Conservation (phyloP, 2,797 vertebrate genomes). For the Cygnus olor region DNA sequence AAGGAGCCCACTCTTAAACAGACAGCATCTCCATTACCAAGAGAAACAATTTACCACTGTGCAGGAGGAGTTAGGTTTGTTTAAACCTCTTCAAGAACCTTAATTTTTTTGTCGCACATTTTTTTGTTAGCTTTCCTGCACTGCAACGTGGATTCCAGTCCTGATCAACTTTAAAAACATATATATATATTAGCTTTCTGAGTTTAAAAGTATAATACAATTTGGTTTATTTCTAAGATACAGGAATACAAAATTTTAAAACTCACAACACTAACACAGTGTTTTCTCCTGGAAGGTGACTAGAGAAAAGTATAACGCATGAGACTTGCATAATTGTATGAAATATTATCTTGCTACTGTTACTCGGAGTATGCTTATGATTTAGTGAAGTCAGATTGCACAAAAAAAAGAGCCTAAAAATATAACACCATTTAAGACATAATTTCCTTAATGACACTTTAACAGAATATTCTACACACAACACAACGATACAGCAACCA, state of each 20-base stretch:
- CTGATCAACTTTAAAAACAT: not conserved
- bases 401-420: not conserved
- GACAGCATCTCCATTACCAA: not conserved
- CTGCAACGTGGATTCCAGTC: not conserved
- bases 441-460: not conserved
- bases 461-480: not conserved
- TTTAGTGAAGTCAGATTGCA: not conserved
- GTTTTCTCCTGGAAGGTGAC: not conserved
- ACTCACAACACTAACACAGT: not conserved
- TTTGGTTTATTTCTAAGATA: not conserved
- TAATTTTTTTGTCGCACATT: not conserved
- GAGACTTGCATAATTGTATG: not conserved
- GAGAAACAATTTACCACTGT: not conserved
- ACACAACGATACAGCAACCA: not conserved
- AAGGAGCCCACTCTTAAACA: not conserved
- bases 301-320: accelerated
- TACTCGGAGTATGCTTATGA: not conserved
- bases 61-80: not conserved
- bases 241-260: not conserved
- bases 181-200: not conserved
- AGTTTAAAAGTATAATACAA: not conserved
- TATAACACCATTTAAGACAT: not conserved
- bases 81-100: not conserved
- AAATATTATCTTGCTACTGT: not conserved
- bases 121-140: not conserved